phyloP scores from a whole-genome alignment of 1,140 invertebrate species.

The Diorhabda carinulata region DNA sequence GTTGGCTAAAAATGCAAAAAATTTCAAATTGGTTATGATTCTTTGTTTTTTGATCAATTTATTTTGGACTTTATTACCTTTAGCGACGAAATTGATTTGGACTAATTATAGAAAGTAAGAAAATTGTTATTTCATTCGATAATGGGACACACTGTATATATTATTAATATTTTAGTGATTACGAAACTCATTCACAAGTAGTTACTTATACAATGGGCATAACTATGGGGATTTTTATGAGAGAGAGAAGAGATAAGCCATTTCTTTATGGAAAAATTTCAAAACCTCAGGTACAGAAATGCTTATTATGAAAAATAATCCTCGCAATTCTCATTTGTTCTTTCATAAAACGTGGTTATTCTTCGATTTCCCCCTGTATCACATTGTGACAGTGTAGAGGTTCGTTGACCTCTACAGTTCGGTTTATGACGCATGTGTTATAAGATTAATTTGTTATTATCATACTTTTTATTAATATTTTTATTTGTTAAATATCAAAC shows the following conservation, averaged over 20 bases:
- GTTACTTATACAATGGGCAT: constrained; percentile 36
- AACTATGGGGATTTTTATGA: constrained; percentile 27
- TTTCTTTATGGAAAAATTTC: constrained; percentile 23
- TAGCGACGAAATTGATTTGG: constrained; percentile 26
- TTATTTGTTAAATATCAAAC: too few relatives aligned
- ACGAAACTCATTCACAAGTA: constrained; percentile 36
- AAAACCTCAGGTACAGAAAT: neutral
- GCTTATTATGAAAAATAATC: too few relatives aligned
- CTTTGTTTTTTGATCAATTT: constrained; percentile 29
- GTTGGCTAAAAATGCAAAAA: constrained; percentile 20
- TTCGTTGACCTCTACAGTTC: too few relatives aligned
- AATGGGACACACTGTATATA: neutral
- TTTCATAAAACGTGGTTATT: too few relatives aligned
- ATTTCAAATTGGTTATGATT: constrained; percentile 23
- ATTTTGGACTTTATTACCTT: constrained; percentile 29
- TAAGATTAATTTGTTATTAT: too few relatives aligned
- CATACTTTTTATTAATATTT: too few relatives aligned
- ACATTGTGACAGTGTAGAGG: too few relatives aligned
- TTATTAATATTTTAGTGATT: constrained; percentile 22
- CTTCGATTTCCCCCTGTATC: too few relatives aligned
- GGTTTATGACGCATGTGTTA: too few relatives aligned
- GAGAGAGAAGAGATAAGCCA: constrained; percentile 22
- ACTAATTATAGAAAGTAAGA: constrained; percentile 32
- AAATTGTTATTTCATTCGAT: neutral
- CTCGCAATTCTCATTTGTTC: too few relatives aligned